A percentile compares a stretch with the other conserved stretches of the same genome.
phyloP scores from a whole-genome alignment of 2,797 vertebrate genomes.

The Nyctibius grandis region DNA sequence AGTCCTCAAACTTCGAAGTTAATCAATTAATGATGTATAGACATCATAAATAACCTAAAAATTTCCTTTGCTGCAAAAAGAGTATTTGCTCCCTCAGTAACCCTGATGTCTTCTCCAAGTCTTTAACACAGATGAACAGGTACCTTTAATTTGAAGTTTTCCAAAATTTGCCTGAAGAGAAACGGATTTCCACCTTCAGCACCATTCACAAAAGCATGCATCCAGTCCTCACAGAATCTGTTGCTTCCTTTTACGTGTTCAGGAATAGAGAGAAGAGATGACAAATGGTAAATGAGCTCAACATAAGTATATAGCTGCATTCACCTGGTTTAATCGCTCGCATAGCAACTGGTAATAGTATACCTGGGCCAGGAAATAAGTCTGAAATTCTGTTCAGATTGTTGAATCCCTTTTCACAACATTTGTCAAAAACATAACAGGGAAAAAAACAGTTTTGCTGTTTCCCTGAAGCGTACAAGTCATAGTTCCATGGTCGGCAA shows the following conservation, averaged over 20 bases:
- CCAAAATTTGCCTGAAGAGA: slow-evolving; percentile 92
- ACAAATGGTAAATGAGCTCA: neutral
- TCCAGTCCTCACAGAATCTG: slow-evolving; percentile 96
- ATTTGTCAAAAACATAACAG: neutral
- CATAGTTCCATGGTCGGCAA: neutral
- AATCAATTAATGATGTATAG: neutral
- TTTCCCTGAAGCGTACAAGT: neutral
- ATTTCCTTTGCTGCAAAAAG: neutral
- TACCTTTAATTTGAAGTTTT: slow-evolving; percentile 99
- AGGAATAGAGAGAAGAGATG: neutral
- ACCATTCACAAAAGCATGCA: slow-evolving; percentile 88
- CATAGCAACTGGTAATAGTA: neutral
- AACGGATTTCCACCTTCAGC: slow-evolving; percentile 91
- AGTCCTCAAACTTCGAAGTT: neutral
- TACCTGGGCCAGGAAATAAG: neutral
- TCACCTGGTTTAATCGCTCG: neutral
- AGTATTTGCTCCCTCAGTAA: neutral
- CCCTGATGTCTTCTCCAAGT: neutral
- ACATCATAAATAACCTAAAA: neutral
- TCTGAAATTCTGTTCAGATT: neutral
- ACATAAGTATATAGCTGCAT: neutral
- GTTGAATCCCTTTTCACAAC: neutral
- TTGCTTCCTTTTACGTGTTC: slow-evolving; percentile 84
- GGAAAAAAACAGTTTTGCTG: neutral
- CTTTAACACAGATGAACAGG: neutral